Base-by-base conservation (phyloP, 2,888 invertebrate species). In the Amiota mariae region DNA sequence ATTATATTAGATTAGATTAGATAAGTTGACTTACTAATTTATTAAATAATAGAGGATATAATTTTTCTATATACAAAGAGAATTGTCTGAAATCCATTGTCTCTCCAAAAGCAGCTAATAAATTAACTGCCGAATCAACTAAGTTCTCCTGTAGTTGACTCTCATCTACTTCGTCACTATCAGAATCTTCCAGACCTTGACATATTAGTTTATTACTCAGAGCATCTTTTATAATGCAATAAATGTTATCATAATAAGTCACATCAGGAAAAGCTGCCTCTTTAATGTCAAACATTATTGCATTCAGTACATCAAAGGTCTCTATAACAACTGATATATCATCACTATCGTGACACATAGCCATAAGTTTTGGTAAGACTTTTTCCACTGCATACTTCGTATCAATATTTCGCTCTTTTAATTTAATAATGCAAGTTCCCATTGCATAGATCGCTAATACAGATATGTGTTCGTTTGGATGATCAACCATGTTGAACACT, bases 141-240 rank as follows among this genome's bases (percentile, higher is more conserved):
- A 96, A 89, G 82, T 94, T 90, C 84, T 93, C 93, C 79, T 95
- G 95, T 80, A 93, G 93, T 90, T 95, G 95, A 1, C 95, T 94
- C 3, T 24, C 24, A 24, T 24, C 24, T 2, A 24, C 24, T 24
- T 24, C 89, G 2, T 81, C 82, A 13, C 84, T 88, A 2, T 84
- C 88, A 11, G 87, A 87, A 8, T 90, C 87, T 77, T 92, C 92
- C 51, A 90, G 90, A 77, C 92, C 92, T 82, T 92, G 92, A 67
- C 92, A 92, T 68, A 90, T 89, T 13, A 93, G 92, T 90, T 93
- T 93, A 81, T 92, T 91, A 56, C 91, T 91, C 76, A 95, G 90
- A 4, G 94, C 92, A 82, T 94, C 93, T 76, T 92, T 92, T 70
- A 95, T 92, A 80, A 93, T 93, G 76, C 92, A 91, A 82, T 94